Base-by-base conservation (phyloP, 1,140 invertebrate genomes). In the Drosophila obscura region DNA sequence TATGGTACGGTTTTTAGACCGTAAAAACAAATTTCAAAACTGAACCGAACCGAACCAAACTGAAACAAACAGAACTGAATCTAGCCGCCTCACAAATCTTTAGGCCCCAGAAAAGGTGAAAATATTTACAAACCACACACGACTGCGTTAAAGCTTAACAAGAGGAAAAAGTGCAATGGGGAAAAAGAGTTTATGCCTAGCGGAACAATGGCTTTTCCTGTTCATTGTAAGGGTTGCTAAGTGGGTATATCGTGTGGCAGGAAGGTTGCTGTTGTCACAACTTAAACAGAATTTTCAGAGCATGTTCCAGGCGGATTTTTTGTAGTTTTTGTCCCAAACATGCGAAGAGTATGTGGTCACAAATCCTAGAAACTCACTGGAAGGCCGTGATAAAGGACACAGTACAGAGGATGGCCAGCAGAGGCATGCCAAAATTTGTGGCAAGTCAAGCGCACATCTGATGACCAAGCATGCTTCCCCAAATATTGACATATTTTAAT, bases 101-200 rank as follows among this genome's bases (percentile, higher is more conserved):
- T 1, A 28, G 26, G 7, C 26, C 6, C 26, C 26, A 28, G 26
- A 28, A 7, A 28, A 28, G 6, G 0, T 5, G 9, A 39, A 35
- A 35, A 81, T 84, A 85, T 84, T 80, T 84, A 55, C 77, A 80
- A 66, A 9, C 35, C 9, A 39, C 9, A 39, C 35, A 76, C 80
- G 81, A 85, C 81, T 84, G 77, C 71, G 87, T 81, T 81, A 81
- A 81, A 85, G 73, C 39, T 73, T 73, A 85, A 77, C 82, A 87
- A 75, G 71, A 44, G 55, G 16, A 35, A 49, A 24, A 15, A 19
- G 22, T 11, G 39, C n/a, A 15, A 16, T 22, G 35, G 35, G n/a
- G 26, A 56, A 66, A 73, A 60, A 35, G 39, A 44, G 26, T 22
- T 24, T 1, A 4, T 13, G 11, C 11, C 35, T 5, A 39, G 11